Base-by-base conservation (phyloP, 2,113 vertebrate species). In the Melanerpes aurifrons region DNA sequence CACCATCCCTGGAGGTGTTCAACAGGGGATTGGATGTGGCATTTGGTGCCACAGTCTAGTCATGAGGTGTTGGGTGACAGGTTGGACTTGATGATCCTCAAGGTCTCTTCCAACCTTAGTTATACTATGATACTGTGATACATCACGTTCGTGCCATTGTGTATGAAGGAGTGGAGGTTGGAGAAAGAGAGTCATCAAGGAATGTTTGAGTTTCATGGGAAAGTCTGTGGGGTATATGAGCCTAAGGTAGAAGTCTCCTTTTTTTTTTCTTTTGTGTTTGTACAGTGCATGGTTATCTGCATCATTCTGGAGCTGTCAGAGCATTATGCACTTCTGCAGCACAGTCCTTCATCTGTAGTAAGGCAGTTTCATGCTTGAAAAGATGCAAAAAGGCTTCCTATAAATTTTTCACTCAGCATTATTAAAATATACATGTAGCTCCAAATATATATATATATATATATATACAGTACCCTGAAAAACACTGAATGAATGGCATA, bases 391-490 rank as follows among this genome's bases (percentile, higher is more conserved):
- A 95, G 84, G 53, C 57, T 96, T 85, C 64, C 86, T 87, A 92
- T 94, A 89, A 90, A 92, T 93, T 92, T 96, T 96, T 93, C 89
- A 96, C 75, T 91, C 68, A 32, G 37, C 8, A 13, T 95, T 89
- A 91, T 94, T 94, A 92, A 96, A 96, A 92, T 91, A 96, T 95
- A 94, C 91, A 93, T 95, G 87, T 77, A 77, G 68, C 57, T 96
- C 61, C 85, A 91, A 45, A 45, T 15, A 45, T 16, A 45, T 15
- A 28, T 93, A 63, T 92, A 73, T n/a, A 87, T 37, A 37, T 37
- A 28, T 93, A 63, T 92, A 73, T n/a, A 87, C 53, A 53, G 71
- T 77, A 35, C 32, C 35, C 74, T 91, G 70, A 92, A 82, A 56
- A 76, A 70, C 63, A 37, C n/a, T 56, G 73, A 80, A 82, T 87